Base-by-base conservation (phyloP, 2,797 vertebrate species). In the Diceros bicornis region DNA sequence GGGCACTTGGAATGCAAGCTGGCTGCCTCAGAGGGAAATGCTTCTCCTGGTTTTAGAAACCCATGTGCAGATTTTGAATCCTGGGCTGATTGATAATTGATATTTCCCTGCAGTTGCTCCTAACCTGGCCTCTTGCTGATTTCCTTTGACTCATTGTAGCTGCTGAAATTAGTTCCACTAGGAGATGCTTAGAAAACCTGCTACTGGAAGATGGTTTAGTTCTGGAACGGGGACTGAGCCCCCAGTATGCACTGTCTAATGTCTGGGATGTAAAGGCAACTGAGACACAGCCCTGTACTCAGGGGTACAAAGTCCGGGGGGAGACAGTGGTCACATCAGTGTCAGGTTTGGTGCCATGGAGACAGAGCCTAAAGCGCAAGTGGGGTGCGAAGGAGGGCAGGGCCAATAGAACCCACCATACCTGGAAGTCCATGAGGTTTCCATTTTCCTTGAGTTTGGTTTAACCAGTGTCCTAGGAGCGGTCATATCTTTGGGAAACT, bases 351-450 rank as follows among this genome's bases (percentile, higher is more conserved):
- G 34, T 89, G 44, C 34, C 47, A 0, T n/a, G 44, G 27, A 82
- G 82, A 23, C 20, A 78, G 52, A 85, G 11, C 10, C 27, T n/a
- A 41, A 52, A n/a, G 27, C 32, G 6, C 2, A 14, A 0, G 8
- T 27, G 7, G 7, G 55, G 14, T 2, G 16, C 7, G 12, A 75
- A 69, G 29, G 21, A 34, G 11, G 37, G 11, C 21, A 7, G 47
- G 32, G 44, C n/a, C 17, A 27, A 0, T 1, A 29, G 50, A 68
- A n/a, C 1, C 32, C 44, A 29, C 55, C 2, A 9, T 1, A 6
- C 41, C 34, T 59, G 37, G 52, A 77, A 84, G 37, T 37, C 66
- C 34, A 12, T 4, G 6, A 50, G 4, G 9, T 62, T 95, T 86
- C 7, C 74, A 7, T 57, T 55, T 61, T 41, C 50, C 34, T 34